Evolutionary conservation across 2,797 vertebrate genomes (phyloP).

Genomic region (Decapterus maruadsi): DNA sequence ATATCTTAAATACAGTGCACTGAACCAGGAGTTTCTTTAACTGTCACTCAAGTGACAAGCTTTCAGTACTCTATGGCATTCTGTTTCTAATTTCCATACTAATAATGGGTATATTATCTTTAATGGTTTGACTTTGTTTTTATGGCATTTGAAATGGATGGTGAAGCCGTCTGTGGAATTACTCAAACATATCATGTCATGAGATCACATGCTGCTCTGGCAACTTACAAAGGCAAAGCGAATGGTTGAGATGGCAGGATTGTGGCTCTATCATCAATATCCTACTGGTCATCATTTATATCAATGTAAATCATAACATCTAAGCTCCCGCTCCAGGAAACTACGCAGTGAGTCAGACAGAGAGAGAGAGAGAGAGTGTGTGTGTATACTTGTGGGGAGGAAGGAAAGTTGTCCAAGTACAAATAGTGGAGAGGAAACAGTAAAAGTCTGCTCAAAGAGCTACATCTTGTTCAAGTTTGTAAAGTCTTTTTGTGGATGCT

Average conservation of each 20-base stretch:
- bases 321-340: constrained; percentile 12
- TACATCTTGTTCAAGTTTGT: constrained; percentile 43
- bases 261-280: constrained; percentile 39
- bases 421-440: constrained; percentile 24
- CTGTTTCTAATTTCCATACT: constrained; percentile 84
- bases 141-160: constrained; percentile 77
- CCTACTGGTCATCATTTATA: constrained; percentile 39
- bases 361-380: too few species aligned
- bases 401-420: constrained; percentile 2
- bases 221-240: constrained; percentile 59
- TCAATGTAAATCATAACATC: constrained; percentile 29
- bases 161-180: constrained; percentile 67
- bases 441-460: constrained; percentile 31
- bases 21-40: constrained; percentile 82
- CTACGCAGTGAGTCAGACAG: neutral
- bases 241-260: constrained; percentile 46
- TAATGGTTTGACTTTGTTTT: constrained; percentile 84
- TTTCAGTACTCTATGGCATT: constrained; percentile 71
- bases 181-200: constrained; percentile 77
- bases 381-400: constrained; percentile 1
- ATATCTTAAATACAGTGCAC: constrained; percentile 83
- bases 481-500: constrained; percentile 43
- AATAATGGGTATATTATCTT: constrained; percentile 85
- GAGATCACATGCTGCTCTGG: constrained; percentile 60
- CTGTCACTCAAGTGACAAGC: constrained; percentile 85